Evolutionary conservation across 2,113 vertebrate species (phyloP), one percentile per base, ranked within the genome.

Genomic region (Pterocles burchelli): DNA sequence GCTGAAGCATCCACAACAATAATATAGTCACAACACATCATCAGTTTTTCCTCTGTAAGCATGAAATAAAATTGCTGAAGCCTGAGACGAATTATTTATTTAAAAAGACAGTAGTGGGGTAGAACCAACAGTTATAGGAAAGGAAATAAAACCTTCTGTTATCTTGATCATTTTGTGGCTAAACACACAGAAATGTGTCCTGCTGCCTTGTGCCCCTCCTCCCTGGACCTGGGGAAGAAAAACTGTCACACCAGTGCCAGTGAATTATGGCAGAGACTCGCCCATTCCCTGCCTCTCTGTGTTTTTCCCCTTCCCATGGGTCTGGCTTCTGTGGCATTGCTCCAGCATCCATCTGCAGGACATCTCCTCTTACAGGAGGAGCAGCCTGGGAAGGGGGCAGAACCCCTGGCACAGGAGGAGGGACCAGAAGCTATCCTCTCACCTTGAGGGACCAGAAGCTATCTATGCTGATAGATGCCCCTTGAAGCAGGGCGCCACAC

Each of bases 281-380:
- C 1, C n/a, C 22, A 51, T 91, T 83, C 25, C 13, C 28, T 0
- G 0, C 17, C 25, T 52, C 26, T 14, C 21, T 12, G 1, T 2
- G 1, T 10, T 36, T 67, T 81, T 45, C 21, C 58, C 2, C 2
- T 17, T 89, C 34, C 66, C 0, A 0, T 9, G 1, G n/a, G 61
- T 19, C 52, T 78, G 17, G 31, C 48, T 15, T 12, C 26, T 48
- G 46, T 59, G 70, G 21, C n/a, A 15, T 10, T 29, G 45, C 58
- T 71, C n/a, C 1, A 0, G 45, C 31, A 17, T 48, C 67, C 59
- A 1, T 31, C 52, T 43, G n/a, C 66, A 13, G 73, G 17, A 26
- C 77, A n/a, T 22, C 25, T 45, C 14, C 24, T 72, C n/a, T 6
- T 22, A 36, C 61, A 63, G 45, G 7, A 85, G n/a, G 10, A 59